Evolutionary conservation across 2,113 vertebrate species (phyloP).

Genomic region (Suncus etruscus): DNA sequence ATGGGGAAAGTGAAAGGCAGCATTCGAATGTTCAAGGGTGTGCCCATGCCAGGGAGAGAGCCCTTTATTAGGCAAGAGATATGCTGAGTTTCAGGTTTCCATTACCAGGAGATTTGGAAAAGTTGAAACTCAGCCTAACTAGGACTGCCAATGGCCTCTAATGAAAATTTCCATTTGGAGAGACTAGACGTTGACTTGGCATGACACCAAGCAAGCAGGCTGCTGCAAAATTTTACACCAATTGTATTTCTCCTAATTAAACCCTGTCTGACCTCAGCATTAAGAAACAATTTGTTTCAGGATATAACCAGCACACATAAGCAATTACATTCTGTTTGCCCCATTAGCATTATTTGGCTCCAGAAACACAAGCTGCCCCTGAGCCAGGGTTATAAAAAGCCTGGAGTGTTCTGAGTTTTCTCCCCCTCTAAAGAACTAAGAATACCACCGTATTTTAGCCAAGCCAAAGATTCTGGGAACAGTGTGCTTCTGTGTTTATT

Average conservation of each 20-base stretch:
- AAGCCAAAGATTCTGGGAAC: slow-evolving; percentile 77
- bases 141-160: slow-evolving; percentile 88
- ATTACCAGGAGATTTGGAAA: slow-evolving; percentile 85
- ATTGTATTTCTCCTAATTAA: slow-evolving; percentile 98
- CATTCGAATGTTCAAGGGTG: slow-evolving; percentile 64
- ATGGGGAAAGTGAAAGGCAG: slow-evolving; percentile 2
- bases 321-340: slow-evolving; percentile 95
- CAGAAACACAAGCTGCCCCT: slow-evolving; percentile 70
- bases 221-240: slow-evolving; percentile 94
- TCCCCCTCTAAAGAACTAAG: slow-evolving; percentile 78
- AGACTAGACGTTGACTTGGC: slow-evolving; percentile 91
- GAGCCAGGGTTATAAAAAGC: slow-evolving; percentile 81
- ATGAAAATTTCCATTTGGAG: slow-evolving; percentile 92
- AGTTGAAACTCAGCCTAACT: slow-evolving; percentile 89
- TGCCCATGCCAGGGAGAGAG: slow-evolving; percentile 77
- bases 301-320: slow-evolving; percentile 94
- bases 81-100: slow-evolving; percentile 86
- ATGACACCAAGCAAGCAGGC: slow-evolving; percentile 91
- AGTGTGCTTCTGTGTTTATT: slow-evolving; percentile 80
- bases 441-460: slow-evolving; percentile 78
- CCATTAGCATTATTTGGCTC: slow-evolving; percentile 92
- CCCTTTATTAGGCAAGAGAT: slow-evolving; percentile 84
- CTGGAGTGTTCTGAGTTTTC: slow-evolving; percentile 65
- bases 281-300: slow-evolving; percentile 97
- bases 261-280: slow-evolving; percentile 97